A percentile compares a stretch with the other conserved stretches of the same genome.
Conservation (phyloP, 2,888 invertebrate genomes). For the Idaea dimidiata region DNA sequence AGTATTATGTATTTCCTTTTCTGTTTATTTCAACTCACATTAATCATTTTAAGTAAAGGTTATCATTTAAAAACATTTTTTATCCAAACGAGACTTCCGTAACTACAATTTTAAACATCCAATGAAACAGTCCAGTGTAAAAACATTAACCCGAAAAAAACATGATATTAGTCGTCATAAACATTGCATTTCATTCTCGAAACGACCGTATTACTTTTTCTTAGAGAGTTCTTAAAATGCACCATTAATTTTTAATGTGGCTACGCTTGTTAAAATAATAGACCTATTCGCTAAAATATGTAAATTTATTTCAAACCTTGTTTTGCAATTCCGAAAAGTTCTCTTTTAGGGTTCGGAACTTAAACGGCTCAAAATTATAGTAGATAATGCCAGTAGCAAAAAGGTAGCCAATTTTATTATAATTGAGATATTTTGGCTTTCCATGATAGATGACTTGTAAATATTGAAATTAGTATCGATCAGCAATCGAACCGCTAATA, state of each 20-base stretch:
- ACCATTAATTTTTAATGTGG: constrained; percentile 32
- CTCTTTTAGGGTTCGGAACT: not conserved
- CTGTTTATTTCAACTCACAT: too few relatives aligned
- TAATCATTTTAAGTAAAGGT: too few relatives aligned
- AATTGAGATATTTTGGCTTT: not conserved
- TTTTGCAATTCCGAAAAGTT: not conserved
- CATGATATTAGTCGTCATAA: constrained; percentile 36
- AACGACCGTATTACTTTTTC: constrained; percentile 34
- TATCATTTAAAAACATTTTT: too few relatives aligned
- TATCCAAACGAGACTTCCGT: constrained; percentile 25
- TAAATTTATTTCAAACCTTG: not conserved
- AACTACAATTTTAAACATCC: constrained; percentile 29
- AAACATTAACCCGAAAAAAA: constrained; percentile 46
- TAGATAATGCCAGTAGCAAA: not conserved
- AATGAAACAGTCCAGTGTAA: constrained; percentile 31
- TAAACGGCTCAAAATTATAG: not conserved
- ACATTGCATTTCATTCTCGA: constrained; percentile 34
- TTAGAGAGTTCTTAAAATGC: constrained; percentile 32
- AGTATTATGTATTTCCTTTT: too few relatives aligned
- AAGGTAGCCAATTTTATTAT: too few relatives aligned
- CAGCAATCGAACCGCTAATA: not conserved
- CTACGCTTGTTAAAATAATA: constrained; percentile 11
- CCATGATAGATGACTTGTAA: not conserved
- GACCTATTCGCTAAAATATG: not conserved
- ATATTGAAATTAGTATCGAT: not conserved